Evolutionary conservation across 1,140 invertebrate genomes (phyloP).

Genomic region (Nebria ingens): DNA sequence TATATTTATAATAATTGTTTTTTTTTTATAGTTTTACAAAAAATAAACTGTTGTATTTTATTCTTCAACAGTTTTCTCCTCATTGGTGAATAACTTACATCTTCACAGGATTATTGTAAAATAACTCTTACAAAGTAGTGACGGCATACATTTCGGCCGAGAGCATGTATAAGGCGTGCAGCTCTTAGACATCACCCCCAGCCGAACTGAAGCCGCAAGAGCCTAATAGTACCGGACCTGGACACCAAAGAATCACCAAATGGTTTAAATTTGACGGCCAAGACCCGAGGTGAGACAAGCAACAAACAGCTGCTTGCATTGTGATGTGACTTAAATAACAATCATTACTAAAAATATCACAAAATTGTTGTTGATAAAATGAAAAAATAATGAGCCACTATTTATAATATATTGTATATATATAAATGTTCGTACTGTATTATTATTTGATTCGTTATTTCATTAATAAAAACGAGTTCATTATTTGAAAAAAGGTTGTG

Average conservation of each 20-base stretch:
- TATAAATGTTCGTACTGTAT: conserved; percentile 13
- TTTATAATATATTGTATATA: conserved; percentile 22
- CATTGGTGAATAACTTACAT: conserved; percentile 30
- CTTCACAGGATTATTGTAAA: conserved; percentile 31
- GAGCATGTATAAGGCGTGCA: background rate
- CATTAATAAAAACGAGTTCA: conserved; percentile 6
- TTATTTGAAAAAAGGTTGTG: conserved; percentile 22
- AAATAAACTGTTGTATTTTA: conserved; percentile 31
- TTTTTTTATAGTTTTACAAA: conserved; percentile 31
- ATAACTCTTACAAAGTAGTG: conserved; percentile 7
- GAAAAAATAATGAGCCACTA: conserved; percentile 33
- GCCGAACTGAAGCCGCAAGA: background rate
- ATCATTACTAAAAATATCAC: conserved; percentile 37
- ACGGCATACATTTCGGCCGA: background rate
- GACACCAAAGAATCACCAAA: too few relatives aligned
- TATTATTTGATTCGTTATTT: conserved; percentile 14
- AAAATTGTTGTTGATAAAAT: conserved; percentile 37
- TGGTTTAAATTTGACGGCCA: too few relatives aligned
- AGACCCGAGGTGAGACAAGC: conserved; percentile 1
- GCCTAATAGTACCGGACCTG: background rate
- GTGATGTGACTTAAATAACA: conserved; percentile 35
- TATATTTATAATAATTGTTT: conserved; percentile 24
- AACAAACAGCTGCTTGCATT: conserved; percentile 28
- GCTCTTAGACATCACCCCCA: background rate
- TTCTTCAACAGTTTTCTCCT: conserved; percentile 22